These are phyloP conservation scores for Papio anubis DNA, from an alignment of 2,113 vertebrate species.

Conservation along the genomic window DNA sequence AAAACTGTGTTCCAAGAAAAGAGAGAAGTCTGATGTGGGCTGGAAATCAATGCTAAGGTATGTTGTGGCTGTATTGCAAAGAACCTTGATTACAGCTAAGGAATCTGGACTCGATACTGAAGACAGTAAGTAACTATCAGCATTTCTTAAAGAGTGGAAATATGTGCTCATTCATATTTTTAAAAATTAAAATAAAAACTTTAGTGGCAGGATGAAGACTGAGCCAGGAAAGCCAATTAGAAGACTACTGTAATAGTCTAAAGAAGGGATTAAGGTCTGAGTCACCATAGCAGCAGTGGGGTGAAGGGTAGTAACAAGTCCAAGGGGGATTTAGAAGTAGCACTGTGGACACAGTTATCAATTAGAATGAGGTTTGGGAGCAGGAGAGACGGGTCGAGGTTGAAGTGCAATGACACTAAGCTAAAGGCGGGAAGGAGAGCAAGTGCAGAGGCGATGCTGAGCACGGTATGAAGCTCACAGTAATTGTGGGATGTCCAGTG, in stretches of 20 bases:
- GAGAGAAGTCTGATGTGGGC: not conserved
- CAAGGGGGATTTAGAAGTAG: slow-evolving; percentile 1
- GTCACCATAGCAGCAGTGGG: slow-evolving; percentile 12
- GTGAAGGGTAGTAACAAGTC: not conserved
- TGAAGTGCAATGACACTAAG: not conserved
- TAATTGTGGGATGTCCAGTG: not conserved
- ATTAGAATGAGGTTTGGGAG: not conserved
- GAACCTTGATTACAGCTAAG: not conserved
- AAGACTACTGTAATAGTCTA: not conserved
- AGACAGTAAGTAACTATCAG: not conserved
- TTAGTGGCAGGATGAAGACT: not conserved
- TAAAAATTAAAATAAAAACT: not conserved
- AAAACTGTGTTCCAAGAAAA: slow-evolving; percentile 18
- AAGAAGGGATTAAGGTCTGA: slow-evolving; percentile 4
- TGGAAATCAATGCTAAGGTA: not conserved
- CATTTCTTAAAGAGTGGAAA: not conserved
- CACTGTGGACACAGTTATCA: not conserved
- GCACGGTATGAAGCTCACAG: not conserved
- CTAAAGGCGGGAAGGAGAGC: not conserved
- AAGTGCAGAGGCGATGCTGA: not conserved
- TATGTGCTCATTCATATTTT: not conserved
- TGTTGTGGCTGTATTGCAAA: not conserved
- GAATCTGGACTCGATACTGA: not conserved
- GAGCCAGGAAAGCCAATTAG: not conserved
- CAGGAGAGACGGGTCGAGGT: not conserved